These are phyloP conservation scores for Schrankia costaestrigalis DNA, from an alignment of 2,888 invertebrate species.

Conservation along the genomic window DNA sequence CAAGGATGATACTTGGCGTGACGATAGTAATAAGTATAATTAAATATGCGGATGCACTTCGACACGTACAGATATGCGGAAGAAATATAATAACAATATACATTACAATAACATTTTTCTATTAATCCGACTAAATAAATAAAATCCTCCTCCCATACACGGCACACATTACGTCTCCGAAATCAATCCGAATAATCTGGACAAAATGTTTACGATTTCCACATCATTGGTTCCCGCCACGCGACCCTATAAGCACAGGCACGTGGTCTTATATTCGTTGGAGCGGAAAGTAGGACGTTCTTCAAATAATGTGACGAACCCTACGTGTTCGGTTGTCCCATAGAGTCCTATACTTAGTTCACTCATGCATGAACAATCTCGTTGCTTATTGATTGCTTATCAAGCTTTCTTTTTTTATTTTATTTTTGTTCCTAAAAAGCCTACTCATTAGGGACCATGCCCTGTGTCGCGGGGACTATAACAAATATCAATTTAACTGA, in stretches of 20 bases:
- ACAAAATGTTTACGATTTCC: constrained; percentile 22
- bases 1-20: too few species aligned
- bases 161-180: neutral
- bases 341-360: constrained; percentile 15
- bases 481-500: too few species aligned
- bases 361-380: constrained; percentile 26
- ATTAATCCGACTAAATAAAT: too few species aligned
- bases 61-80: too few species aligned
- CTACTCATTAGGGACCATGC: too few species aligned
- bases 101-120: too few species aligned
- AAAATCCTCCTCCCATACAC: neutral
- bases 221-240: constrained; percentile 27
- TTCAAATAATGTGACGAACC: too few species aligned
- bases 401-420: constrained; percentile 2
- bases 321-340: too few species aligned
- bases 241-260: constrained; percentile 24
- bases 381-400: constrained; percentile 22
- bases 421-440: constrained; percentile 9
- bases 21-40: too few species aligned
- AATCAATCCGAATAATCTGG: constrained; percentile 12
- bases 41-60: too few species aligned
- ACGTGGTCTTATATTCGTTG: constrained; percentile 24
- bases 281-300: constrained; percentile 26
- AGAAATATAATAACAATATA: too few species aligned
- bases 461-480: too few species aligned